Evolutionary conservation across 2,797 vertebrate genomes (phyloP).

Genomic region (Xenentodon cancila): DNA sequence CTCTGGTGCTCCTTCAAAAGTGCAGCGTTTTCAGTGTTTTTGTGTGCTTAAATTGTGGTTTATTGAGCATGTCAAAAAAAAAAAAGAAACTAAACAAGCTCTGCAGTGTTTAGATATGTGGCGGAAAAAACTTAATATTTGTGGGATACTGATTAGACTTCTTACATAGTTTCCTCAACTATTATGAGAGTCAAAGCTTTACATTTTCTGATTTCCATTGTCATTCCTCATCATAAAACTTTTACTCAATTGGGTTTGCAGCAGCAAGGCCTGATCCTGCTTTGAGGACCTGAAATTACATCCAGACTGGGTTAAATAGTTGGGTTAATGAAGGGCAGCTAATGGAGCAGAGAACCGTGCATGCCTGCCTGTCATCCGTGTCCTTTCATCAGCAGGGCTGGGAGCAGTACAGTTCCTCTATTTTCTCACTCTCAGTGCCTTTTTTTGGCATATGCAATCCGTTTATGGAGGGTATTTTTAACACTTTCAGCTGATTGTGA

Average conservation of each 20-base stretch:
- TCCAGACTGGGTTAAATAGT: constrained; percentile 61
- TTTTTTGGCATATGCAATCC: constrained; percentile 10
- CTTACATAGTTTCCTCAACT: no score
- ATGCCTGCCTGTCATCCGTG: constrained; percentile 26
- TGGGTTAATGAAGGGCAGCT: constrained; percentile 58
- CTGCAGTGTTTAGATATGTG: no score
- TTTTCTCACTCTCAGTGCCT: not conserved
- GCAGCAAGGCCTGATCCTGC: constrained; percentile 39
- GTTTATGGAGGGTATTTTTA: constrained; percentile 5
- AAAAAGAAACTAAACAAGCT: no score
- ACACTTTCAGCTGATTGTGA: not conserved
- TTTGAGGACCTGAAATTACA: constrained; percentile 56
- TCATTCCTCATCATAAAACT: constrained; percentile 7
- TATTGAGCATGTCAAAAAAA: no score
- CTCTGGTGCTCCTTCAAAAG: no score
- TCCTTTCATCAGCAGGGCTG: constrained; percentile 27
- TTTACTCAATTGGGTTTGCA: constrained; percentile 4
- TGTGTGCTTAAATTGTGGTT: no score
- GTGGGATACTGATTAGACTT: no score
- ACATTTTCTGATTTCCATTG: no score
- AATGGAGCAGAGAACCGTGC: constrained; percentile 61
- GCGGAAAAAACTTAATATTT: no score
- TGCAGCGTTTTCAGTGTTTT: no score
- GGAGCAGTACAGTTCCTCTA: constrained; percentile 17
- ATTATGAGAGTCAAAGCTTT: no score